Percentiles rank a stretch among this genome's conserved stretches.
These are phyloP conservation scores for Rattus rattus DNA, from an alignment of 2,113 vertebrate genomes.

Conservation along the genomic window DNA sequence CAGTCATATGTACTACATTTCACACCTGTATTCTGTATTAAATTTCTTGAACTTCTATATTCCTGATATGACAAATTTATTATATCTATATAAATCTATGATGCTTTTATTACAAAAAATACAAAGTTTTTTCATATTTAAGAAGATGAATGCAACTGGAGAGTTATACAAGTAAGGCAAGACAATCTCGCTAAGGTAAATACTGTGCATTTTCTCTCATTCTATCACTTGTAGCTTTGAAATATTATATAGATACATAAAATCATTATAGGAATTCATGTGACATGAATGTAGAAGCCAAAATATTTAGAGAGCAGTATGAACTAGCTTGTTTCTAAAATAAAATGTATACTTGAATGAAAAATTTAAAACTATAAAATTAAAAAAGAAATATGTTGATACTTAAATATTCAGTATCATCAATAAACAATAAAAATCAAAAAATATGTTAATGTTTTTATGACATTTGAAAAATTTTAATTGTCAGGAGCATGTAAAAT, in stretches of 20 bases:
- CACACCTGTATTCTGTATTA: not conserved
- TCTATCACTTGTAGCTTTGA: not conserved
- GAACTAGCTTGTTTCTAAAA: not conserved
- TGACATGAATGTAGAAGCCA: not conserved
- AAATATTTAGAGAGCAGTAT: too few relatives aligned
- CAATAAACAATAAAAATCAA: not conserved
- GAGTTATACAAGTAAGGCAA: too few relatives aligned
- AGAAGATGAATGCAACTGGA: not conserved
- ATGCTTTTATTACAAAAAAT: not conserved
- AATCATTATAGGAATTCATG: not conserved
- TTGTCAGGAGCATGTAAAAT: not conserved
- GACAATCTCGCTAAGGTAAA: not conserved
- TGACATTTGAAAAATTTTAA: not conserved
- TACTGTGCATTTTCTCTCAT: not conserved
- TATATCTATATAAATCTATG: too few relatives aligned
- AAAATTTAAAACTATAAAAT: not conserved
- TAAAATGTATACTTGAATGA: not conserved
- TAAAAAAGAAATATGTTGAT: not conserved
- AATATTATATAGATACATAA: not conserved
- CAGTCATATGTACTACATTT: not conserved
- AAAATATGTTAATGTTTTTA: not conserved
- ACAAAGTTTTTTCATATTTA: not conserved
- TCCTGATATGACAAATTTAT: constrained; percentile 16
- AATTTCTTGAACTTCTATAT: not conserved
- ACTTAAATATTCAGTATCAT: not conserved